Percentiles rank a stretch among this genome's conserved stretches.
phyloP scores from a whole-genome alignment of 2,797 vertebrate genomes.

The Huso huso region DNA sequence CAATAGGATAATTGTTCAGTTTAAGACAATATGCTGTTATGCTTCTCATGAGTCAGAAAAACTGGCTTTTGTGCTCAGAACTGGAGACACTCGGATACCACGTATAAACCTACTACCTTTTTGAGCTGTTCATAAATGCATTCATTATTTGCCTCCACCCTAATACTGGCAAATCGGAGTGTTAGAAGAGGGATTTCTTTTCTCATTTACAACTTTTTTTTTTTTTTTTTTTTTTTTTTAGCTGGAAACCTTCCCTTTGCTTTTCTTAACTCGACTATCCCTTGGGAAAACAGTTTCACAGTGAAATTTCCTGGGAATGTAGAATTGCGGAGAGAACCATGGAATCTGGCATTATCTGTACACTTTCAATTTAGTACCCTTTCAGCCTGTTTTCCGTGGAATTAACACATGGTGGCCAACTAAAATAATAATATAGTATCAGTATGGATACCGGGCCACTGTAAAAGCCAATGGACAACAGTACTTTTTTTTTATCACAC shows the following conservation, averaged over 20 bases:
- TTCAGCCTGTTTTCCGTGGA: background rate
- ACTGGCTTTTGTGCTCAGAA: background rate
- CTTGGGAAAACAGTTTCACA: background rate
- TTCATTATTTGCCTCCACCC: background rate
- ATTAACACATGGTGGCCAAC: background rate
- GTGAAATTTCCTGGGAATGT: background rate
- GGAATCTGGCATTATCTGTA: conserved; percentile 2
- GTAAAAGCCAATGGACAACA: conserved; percentile 3
- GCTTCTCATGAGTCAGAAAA: background rate
- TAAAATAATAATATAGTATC: background rate
- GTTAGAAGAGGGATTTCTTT: background rate
- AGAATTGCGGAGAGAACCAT: background rate
- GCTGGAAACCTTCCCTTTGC: background rate
- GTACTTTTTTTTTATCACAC: no score
- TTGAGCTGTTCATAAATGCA: background rate
- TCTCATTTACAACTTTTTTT: background rate
- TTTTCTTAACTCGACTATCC: background rate
- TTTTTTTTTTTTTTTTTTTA: background rate
- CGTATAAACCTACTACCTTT: background rate
- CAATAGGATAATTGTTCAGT: background rate
- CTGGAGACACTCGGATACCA: background rate
- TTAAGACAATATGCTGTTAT: background rate
- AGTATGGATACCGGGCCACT: conserved; percentile 18
- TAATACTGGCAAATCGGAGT: background rate
- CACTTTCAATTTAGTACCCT: conserved; percentile 2